These are phyloP conservation scores for Cranoglanis bouderius DNA, from an alignment of 2,113 vertebrate species.

Conservation along the genomic window DNA sequence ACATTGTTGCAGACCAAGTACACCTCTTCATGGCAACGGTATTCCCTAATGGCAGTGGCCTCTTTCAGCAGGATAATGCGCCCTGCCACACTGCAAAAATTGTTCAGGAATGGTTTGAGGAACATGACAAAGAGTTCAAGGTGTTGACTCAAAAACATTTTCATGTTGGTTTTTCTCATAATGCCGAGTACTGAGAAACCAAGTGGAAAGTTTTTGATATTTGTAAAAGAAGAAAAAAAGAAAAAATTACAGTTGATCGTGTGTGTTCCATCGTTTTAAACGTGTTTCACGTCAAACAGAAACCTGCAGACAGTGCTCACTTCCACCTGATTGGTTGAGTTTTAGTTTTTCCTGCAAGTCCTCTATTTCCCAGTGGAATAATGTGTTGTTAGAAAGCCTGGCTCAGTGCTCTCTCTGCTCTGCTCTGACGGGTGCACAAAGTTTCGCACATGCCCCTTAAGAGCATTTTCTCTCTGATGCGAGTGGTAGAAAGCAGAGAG, in stretches of 20 bases:
- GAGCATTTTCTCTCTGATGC: conserved; percentile 39
- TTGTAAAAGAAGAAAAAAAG: not conserved
- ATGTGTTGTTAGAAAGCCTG: conserved; percentile 15
- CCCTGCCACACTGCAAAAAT: too few species aligned
- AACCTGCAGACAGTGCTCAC: not conserved
- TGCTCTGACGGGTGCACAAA: conserved; percentile 23
- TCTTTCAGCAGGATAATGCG: too few species aligned
- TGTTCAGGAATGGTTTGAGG: too few species aligned
- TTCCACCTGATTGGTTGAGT: not conserved
- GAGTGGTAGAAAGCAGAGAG: conserved; percentile 24
- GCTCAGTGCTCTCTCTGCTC: conserved; percentile 3
- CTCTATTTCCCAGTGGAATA: conserved; percentile 35
- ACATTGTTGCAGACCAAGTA: too few species aligned
- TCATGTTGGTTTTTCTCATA: not conserved
- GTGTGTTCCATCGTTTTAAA: not conserved
- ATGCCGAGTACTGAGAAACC: not conserved
- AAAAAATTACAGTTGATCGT: not conserved
- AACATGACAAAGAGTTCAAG: too few species aligned
- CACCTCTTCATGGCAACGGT: too few species aligned
- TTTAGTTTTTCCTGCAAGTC: not conserved
- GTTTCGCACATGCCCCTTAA: conserved; percentile 39
- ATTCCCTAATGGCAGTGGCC: too few species aligned
- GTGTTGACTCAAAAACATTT: too few species aligned
- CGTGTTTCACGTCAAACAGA: not conserved
- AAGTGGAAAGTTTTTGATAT: not conserved